Evolutionary conservation across 2,888 invertebrate species (phyloP), one percentile per base, ranked within the genome.

Genomic region (Microplitis deprimator): DNA sequence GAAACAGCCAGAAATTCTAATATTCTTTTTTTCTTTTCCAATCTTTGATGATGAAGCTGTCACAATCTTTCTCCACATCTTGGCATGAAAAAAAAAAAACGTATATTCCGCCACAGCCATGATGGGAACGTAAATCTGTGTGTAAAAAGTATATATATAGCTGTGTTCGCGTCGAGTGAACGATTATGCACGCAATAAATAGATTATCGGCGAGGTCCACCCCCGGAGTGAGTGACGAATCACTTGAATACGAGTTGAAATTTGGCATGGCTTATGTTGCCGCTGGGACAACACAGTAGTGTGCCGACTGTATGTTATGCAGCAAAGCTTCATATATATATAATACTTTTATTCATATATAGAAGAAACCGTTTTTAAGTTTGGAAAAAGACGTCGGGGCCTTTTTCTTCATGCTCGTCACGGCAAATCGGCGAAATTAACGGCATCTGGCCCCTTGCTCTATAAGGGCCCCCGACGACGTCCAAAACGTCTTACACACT

Each of bases 121-220:
- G 29, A 29, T 29, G 29, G 29, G 29, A 29, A 29, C 29, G 29
- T 29, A 29, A 29, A 62, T 62, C 20, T 17, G 16, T 8, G 8
- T 62, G 6, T 20, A 17, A 17, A 62, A 7, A 17, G 6, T 62
- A 17, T n/a, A 62, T 62, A 13, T 13, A 13, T 8, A 5, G 8
- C 10, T 50, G 50, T 50, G 50, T 50, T 13, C 50, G 50, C 50
- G 50, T 50, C 50, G 80, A 80, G 78, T 75, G 75, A 81, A 73
- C 83, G 84, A 87, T 87, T 87, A 87, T 87, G 83, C 85, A 86
- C 83, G 87, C 86, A 86, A 86, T 87, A 86, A 87, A 86, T 87
- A 87, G 87, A 88, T 89, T 88, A 88, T 89, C 84, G 85, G 82
- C 77, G 79, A 82, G 82, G 73, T 83, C 81, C 83, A 79, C 82